Evolutionary conservation across 37 sponge, comb jelly and placozoan genomes (phyloP).

Genomic region (Aphrocallistes beatrix): DNA sequence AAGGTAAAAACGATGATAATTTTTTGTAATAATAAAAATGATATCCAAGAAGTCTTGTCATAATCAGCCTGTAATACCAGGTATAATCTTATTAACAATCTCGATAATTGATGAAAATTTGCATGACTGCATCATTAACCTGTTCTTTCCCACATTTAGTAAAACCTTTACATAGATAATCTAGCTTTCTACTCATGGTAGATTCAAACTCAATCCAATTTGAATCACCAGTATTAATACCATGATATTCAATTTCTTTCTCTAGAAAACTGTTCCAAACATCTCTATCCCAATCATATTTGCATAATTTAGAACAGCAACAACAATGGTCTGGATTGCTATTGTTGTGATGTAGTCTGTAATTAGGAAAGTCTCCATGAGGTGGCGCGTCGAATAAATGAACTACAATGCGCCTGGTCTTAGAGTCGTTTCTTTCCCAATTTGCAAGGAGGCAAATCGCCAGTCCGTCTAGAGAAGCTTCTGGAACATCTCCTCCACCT

Average conservation of each 20-base stretch:
- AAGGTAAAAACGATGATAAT: no score
- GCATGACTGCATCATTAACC: conserved; percentile 6
- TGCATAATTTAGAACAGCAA: neutral
- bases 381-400: conserved; percentile 4
- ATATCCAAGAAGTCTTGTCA: no score
- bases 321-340: conserved; percentile 12
- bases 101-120: conserved; percentile 3
- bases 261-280: neutral
- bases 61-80: no score
- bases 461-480: neutral
- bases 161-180: neutral
- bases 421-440: neutral
- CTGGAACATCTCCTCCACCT: conserved; percentile 6
- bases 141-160: conserved; percentile 14
- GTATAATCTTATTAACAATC: no score
- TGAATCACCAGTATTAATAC: neutral
- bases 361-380: neutral
- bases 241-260: neutral
- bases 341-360: neutral
- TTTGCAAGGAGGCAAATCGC: neutral
- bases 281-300: neutral
- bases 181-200: neutral
- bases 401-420: neutral
- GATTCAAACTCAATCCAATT: neutral
- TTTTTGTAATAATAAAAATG: no score